These are phyloP conservation scores for Gymnocheta viridis DNA, from an alignment of 2,888 invertebrate species.

Conservation along the genomic window DNA sequence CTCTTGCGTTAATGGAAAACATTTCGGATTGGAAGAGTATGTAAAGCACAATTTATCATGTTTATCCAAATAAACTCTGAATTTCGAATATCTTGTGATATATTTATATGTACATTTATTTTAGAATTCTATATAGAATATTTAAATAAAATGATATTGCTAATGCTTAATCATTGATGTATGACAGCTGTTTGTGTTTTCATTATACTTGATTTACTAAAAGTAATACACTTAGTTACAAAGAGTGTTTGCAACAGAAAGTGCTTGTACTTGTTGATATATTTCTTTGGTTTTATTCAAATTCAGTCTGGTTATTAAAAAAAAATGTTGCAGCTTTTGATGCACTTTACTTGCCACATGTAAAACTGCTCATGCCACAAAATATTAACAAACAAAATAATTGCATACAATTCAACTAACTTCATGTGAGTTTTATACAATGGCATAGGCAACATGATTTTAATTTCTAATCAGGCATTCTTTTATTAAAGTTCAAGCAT, in stretches of 20 bases:
- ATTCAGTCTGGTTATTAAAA: constrained; percentile 19
- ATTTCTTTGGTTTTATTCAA: constrained; percentile 36
- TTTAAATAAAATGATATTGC: not conserved
- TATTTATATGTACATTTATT: not conserved
- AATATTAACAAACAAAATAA: constrained; percentile 52
- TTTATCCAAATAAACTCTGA: constrained; percentile 18
- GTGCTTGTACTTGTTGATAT: not conserved
- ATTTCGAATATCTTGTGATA: not conserved
- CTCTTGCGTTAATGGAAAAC: too few relatives aligned
- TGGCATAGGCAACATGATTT: constrained; percentile 56
- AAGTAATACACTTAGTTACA: not conserved
- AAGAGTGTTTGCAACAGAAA: not conserved
- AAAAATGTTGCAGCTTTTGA: constrained; percentile 19
- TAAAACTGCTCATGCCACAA: not conserved
- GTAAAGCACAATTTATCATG: too few relatives aligned
- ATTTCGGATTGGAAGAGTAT: too few relatives aligned
- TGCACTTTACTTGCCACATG: not conserved
- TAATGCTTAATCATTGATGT: constrained; percentile 9
- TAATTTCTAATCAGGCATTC: constrained; percentile 65
- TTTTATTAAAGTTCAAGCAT: constrained; percentile 65
- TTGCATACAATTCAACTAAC: constrained; percentile 58
- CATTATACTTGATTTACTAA: constrained; percentile 10
- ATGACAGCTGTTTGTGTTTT: constrained; percentile 58
- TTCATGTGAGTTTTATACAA: constrained; percentile 5
- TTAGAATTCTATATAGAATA: not conserved